phyloP scores from a whole-genome alignment of 2,113 vertebrate species.

The Parus major region DNA sequence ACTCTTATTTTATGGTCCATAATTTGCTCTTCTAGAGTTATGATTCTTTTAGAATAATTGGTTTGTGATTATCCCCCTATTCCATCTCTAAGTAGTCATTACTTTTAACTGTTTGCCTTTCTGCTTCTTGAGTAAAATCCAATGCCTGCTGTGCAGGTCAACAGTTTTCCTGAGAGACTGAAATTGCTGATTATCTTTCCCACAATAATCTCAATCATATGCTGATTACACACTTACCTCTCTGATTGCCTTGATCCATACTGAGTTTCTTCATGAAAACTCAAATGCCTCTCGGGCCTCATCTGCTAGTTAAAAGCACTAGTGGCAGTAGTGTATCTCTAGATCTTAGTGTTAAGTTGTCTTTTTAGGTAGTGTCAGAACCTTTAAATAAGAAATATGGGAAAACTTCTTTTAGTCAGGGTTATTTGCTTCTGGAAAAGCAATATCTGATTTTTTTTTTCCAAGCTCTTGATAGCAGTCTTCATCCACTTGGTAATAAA shows the following conservation, averaged over 20 bases:
- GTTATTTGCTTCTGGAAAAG: slow-evolving; percentile 20
- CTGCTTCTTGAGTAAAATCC: slow-evolving; percentile 40
- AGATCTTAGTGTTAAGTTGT: slow-evolving; percentile 7
- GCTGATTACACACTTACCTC: slow-evolving; percentile 17
- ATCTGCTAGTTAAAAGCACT: not conserved
- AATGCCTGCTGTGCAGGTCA: not conserved
- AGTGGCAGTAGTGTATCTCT: not conserved
- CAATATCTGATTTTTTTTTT: not conserved
- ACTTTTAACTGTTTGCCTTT: slow-evolving; percentile 47
- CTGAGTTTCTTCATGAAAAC: slow-evolving; percentile 22
- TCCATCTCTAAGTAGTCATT: not conserved
- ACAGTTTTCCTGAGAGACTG: not conserved
- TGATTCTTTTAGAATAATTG: not conserved
- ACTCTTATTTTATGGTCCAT: not conserved
- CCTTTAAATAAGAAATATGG: not conserved
- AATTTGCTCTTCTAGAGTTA: not conserved
- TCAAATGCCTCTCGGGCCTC: not conserved
- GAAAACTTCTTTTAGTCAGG: not conserved
- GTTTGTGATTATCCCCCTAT: not conserved
- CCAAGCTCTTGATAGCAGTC: not conserved
- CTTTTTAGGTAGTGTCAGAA: slow-evolving; percentile 2
- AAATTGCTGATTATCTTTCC: slow-evolving; percentile 49
- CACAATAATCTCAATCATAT: slow-evolving; percentile 50
- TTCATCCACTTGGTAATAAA: not conserved
- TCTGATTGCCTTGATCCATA: not conserved